Evolutionary conservation across 2,113 vertebrate genomes (phyloP), one percentile per base, ranked within the genome.

Genomic region (Sander lucioperca): DNA sequence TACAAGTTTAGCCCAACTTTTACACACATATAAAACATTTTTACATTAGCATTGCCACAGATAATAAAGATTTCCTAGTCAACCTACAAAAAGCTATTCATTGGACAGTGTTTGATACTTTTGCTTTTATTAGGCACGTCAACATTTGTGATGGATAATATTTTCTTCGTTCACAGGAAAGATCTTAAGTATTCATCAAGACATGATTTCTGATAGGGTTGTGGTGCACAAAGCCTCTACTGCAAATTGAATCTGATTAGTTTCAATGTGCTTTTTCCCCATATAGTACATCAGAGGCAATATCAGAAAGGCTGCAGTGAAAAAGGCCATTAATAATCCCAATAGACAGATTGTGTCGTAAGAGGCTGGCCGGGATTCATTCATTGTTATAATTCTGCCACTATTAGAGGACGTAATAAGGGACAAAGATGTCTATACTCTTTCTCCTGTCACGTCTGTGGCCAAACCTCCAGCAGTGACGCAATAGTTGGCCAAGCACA

Each of bases 11-110:
- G 15, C 18, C 9, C 16, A 47, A 23, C 45, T 69, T 62, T 69
- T 47, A 54, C 2, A 0, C 43, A 72, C 68, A 54, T 27, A 45
- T 51, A n/a, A 82, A 75, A 56, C 33, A 66, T 43, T 39, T 27
- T 66, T 51, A 45, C 16, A 62, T 66, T 7, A 21, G 15, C 13
- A 9, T 27, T n/a, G 48, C 25, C 16, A 27, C 11, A 36, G 57
- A 70, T 50, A 68, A 53, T 62, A n/a, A 59, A 59, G 9, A 33
- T 25, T 39, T 63, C 27, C 64, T 30, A 51, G n/a, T 16, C n/a
- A 47, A 19, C 3, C 13, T 45, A 39, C 58, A 43, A 54, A 39
- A 54, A 43, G 23, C 3, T 47, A 18, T 63, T 75, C 25, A 53
- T 18, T 15, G 16, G 45, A 64, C 57, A 65, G 12, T 18, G 19